Evolutionary conservation across 2,888 invertebrate species (phyloP).

Genomic region (Leptopterna dolabrata): DNA sequence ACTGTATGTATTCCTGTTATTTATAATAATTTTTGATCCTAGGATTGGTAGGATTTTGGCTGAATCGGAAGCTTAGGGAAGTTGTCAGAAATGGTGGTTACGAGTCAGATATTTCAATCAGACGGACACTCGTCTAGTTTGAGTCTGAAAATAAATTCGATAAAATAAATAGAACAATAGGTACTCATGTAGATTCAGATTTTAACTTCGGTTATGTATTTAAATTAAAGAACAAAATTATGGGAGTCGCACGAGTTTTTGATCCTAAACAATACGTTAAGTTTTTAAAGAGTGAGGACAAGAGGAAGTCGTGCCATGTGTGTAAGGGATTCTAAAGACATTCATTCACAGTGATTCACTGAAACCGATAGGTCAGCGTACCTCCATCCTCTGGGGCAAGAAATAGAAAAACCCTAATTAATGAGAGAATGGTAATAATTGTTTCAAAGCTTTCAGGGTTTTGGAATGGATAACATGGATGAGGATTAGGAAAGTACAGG

Average conservation of each 20-base stretch:
- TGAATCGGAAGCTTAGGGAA: neutral
- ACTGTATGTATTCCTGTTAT: no score
- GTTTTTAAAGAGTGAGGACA: neutral
- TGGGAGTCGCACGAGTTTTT: no score
- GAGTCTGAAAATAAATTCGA: neutral
- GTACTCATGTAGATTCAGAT: neutral
- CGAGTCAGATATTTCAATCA: neutral
- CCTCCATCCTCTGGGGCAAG: slow-evolving; percentile 53
- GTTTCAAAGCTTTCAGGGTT: no score
- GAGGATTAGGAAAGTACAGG: no score
- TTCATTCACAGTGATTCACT: slow-evolving; percentile 1
- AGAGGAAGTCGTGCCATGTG: neutral
- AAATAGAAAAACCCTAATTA: neutral
- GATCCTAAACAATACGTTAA: no score
- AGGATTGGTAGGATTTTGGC: neutral
- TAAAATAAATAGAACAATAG: no score
- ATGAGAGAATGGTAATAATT: neutral
- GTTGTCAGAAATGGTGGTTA: neutral
- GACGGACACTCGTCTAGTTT: neutral
- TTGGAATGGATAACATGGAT: no score
- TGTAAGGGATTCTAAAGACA: neutral
- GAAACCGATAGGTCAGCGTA: slow-evolving; percentile 14
- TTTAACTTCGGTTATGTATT: neutral
- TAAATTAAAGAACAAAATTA: no score
- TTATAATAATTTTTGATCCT: neutral